Conservation (phyloP, 2,797 vertebrate species). For the Okamejei kenojei region DNA sequence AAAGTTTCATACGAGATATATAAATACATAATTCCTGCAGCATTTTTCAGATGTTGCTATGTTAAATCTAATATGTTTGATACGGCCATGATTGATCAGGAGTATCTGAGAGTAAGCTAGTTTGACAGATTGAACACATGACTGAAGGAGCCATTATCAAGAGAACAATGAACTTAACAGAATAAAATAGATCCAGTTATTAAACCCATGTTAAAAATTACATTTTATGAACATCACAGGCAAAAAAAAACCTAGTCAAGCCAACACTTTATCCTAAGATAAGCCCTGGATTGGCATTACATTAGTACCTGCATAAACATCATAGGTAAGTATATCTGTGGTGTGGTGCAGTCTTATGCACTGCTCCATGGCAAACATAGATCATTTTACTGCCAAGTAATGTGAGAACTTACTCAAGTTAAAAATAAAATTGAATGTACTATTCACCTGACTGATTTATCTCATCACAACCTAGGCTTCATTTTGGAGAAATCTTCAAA, state of each 20-base stretch:
- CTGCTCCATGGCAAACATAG: not conserved
- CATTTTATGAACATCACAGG: not conserved
- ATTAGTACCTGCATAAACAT: not conserved
- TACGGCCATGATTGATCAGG: not conserved
- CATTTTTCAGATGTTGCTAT: not conserved
- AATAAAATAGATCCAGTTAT: not conserved
- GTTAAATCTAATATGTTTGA: constrained; percentile 2
- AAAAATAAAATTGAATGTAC: not conserved
- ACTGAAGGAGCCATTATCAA: not conserved
- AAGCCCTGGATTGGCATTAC: not conserved
- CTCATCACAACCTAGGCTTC: not conserved
- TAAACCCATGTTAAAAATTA: not conserved
- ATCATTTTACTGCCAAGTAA: constrained; percentile 12
- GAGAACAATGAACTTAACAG: not conserved
- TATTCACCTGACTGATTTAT: constrained; percentile 1
- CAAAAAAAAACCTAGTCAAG: not conserved
- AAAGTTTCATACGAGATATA: not conserved
- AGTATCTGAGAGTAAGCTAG: not conserved
- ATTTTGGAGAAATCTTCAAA: not conserved
- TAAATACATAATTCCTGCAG: not conserved
- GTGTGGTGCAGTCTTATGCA: not conserved
- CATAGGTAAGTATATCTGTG: not conserved
- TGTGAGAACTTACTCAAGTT: not conserved
- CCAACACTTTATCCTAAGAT: not conserved
- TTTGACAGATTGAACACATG: not conserved